phyloP scores from a whole-genome alignment of 2,113 vertebrate genomes.

The Alectura lathami region DNA sequence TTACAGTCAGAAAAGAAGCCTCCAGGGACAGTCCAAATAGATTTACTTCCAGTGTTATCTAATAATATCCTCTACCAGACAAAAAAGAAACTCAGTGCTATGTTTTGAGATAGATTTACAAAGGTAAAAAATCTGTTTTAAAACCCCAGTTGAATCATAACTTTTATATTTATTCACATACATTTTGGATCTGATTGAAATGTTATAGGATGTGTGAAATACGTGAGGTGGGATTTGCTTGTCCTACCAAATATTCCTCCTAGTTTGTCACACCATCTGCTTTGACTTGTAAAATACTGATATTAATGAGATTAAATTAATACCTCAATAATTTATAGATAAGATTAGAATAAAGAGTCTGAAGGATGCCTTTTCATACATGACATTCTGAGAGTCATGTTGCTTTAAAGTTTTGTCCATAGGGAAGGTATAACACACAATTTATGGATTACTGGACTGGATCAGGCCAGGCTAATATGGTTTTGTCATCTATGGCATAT shows the following conservation, averaged over 20 bases:
- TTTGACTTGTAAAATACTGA: background rate
- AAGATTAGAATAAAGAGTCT: background rate
- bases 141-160: background rate
- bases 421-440: background rate
- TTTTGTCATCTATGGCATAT: background rate
- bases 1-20: background rate
- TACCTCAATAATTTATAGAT: background rate
- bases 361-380: background rate
- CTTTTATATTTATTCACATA: background rate
- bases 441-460: background rate
- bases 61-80: background rate
- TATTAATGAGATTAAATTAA: background rate
- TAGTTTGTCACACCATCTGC: background rate
- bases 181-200: background rate
- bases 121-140: background rate
- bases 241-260: background rate
- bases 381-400: background rate
- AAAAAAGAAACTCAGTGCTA: background rate
- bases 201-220: background rate
- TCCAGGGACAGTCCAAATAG: background rate
- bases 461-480: background rate
- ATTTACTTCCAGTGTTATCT: background rate
- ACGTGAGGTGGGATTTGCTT: background rate
- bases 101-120: background rate
- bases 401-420: background rate